Evolutionary conservation across 2,113 vertebrate genomes (phyloP).

Genomic region (Hippocampus abdominalis): DNA sequence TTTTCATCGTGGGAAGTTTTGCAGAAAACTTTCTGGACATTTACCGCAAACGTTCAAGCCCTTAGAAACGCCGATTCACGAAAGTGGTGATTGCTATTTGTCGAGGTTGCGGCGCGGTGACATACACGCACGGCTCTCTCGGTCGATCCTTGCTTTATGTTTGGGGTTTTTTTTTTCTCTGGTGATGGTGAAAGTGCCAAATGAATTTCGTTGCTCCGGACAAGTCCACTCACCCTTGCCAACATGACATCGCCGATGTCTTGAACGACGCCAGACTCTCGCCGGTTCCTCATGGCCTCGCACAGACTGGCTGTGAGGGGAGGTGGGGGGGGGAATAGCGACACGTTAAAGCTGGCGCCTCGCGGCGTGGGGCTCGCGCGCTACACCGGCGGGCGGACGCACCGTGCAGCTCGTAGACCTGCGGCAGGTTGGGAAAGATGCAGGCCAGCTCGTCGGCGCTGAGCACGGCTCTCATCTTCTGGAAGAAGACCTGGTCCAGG

Average conservation of each 20-base stretch:
- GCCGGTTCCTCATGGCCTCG: conserved; percentile 84
- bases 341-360: conserved; percentile 76
- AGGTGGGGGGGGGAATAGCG: background rate
- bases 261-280: conserved; percentile 83
- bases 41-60: too few relatives aligned
- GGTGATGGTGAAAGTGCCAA: too few relatives aligned
- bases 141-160: too few relatives aligned
- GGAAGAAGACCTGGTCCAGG: conserved; percentile 87
- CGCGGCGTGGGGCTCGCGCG: background rate
- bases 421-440: conserved; percentile 89
- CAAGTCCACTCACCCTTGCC: conserved; percentile 72
- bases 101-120: too few relatives aligned
- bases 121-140: too few relatives aligned
- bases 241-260: conserved; percentile 87
- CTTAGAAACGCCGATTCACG: too few relatives aligned
- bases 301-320: conserved; percentile 78
- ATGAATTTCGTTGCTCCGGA: too few relatives aligned
- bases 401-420: conserved; percentile 90
- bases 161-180: too few relatives aligned
- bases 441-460: conserved; percentile 80
- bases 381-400: conserved; percentile 39
- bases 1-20: too few relatives aligned
- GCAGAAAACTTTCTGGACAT: too few relatives aligned
- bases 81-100: too few relatives aligned
- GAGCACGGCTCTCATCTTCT: conserved; percentile 81